Evolutionary conservation across 2,797 vertebrate species (phyloP).

Genomic region (Tangara arthus): DNA sequence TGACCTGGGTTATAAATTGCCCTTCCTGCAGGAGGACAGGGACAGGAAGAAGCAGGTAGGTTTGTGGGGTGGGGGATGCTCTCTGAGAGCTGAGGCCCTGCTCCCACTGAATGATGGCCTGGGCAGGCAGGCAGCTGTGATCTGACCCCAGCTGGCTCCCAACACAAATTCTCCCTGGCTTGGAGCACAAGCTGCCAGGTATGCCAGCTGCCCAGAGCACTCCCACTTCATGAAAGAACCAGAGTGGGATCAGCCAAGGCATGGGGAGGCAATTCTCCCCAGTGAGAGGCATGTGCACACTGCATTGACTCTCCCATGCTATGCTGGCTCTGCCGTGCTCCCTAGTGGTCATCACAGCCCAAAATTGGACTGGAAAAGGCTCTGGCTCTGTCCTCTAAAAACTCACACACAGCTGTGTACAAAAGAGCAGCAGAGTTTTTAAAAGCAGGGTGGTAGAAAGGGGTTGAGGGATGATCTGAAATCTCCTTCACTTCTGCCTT

Average conservation of each 20-base stretch:
- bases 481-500: background rate
- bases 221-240: slow-evolving; percentile 23
- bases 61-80: background rate
- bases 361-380: background rate
- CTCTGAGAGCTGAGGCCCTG: background rate
- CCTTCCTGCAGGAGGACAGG: background rate
- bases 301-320: background rate
- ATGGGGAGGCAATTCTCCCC: background rate
- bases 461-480: background rate
- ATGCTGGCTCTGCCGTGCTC: slow-evolving; percentile 53
- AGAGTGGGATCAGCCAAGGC: background rate
- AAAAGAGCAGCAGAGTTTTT: background rate
- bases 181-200: slow-evolving; percentile 32
- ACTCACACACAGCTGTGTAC: background rate
- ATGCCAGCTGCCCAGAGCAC: slow-evolving; percentile 25
- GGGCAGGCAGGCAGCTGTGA: slow-evolving; percentile 6
- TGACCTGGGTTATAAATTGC: background rate
- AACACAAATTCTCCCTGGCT: background rate
- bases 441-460: background rate
- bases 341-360: slow-evolving; percentile 52
- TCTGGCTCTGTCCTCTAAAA: background rate
- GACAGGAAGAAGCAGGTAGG: background rate
- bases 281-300: background rate
- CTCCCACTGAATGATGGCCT: background rate
- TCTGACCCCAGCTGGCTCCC: slow-evolving; percentile 31